Evolutionary conservation across 2,888 invertebrate genomes (phyloP).

Genomic region (Caenorhabditis sulstoni): DNA sequence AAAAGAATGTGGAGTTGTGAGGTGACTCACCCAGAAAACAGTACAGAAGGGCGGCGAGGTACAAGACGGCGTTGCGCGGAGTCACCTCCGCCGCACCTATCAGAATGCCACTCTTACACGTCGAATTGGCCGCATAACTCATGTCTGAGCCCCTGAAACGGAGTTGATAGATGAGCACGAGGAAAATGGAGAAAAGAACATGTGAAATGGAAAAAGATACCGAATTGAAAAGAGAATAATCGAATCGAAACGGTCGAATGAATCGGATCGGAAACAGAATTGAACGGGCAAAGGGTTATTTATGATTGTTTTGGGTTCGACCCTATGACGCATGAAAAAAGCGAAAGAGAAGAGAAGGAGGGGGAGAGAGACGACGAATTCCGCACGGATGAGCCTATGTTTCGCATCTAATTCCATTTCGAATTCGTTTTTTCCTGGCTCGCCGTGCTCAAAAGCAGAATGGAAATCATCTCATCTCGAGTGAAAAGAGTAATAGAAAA

Average conservation of each 20-base stretch:
- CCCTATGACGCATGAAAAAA: constrained; percentile 13
- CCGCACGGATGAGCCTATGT: constrained; percentile 8
- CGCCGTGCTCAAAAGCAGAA: constrained; percentile 6
- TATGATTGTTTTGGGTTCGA: constrained; percentile 26
- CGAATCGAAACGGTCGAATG: constrained; percentile 22
- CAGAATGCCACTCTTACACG: constrained; percentile 63
- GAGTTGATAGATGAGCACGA: not conserved
- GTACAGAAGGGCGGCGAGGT: constrained; percentile 83
- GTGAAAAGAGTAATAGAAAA: not conserved
- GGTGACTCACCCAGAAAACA: constrained; percentile 83
- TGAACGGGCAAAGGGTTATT: not conserved
- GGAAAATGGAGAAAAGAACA: not conserved
- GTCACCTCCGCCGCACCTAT: constrained; percentile 61
- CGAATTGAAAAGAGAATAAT: constrained; percentile 10
- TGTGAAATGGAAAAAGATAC: not conserved
- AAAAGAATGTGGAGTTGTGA: too few species aligned
- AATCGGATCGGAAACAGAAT: constrained; percentile 3
- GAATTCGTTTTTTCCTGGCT: not conserved
- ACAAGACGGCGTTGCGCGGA: constrained; percentile 79
- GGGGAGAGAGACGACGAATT: constrained; percentile 3
- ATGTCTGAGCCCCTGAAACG: constrained; percentile 32
- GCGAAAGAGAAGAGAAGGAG: not conserved
- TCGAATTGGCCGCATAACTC: constrained; percentile 48
- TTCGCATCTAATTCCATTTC: constrained; percentile 7
- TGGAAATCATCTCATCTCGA: not conserved